Percentiles rank a stretch among this genome's conserved stretches.
Conservation (phyloP, 2,888 invertebrate genomes). For the Congeria kusceri region DNA sequence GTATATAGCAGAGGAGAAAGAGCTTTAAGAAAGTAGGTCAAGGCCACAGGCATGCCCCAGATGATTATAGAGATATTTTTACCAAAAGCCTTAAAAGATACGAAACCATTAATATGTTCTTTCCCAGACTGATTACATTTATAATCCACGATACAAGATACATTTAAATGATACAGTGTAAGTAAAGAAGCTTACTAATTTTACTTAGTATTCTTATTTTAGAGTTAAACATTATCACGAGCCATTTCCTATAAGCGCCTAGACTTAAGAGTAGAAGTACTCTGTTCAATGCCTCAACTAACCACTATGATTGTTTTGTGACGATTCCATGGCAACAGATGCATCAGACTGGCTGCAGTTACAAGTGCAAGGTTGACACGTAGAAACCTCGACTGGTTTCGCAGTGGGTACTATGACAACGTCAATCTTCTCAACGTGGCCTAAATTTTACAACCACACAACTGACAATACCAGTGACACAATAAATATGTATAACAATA, state of each 20-base stretch:
- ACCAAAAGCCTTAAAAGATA: too few species aligned
- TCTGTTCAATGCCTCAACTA: slow-evolving; percentile 61
- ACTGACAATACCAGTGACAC: too few species aligned
- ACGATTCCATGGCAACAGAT: slow-evolving; percentile 21
- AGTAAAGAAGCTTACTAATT: background rate
- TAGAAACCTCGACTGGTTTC: slow-evolving; percentile 26
- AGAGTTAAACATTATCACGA: background rate
- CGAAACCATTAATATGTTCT: too few species aligned
- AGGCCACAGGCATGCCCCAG: slow-evolving; percentile 63
- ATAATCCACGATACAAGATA: too few species aligned
- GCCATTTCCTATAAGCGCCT: background rate
- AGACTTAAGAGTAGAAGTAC: too few species aligned
- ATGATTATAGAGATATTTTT: background rate
- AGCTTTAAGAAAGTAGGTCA: slow-evolving; percentile 14
- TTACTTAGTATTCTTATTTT: background rate
- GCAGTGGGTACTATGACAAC: slow-evolving; percentile 24
- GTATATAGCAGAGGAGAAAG: too few species aligned
- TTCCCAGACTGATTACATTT: too few species aligned
- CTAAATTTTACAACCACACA: background rate
- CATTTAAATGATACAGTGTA: too few species aligned
- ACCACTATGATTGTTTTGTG: slow-evolving; percentile 42
- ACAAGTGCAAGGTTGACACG: slow-evolving; percentile 58
- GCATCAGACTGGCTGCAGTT: slow-evolving; percentile 39
- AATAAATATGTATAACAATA: too few species aligned
- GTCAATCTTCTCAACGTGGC: background rate